Evolutionary conservation across 2,888 invertebrate genomes (phyloP), one percentile per base, ranked within the genome.

Genomic region (Charanyca ferruginea): DNA sequence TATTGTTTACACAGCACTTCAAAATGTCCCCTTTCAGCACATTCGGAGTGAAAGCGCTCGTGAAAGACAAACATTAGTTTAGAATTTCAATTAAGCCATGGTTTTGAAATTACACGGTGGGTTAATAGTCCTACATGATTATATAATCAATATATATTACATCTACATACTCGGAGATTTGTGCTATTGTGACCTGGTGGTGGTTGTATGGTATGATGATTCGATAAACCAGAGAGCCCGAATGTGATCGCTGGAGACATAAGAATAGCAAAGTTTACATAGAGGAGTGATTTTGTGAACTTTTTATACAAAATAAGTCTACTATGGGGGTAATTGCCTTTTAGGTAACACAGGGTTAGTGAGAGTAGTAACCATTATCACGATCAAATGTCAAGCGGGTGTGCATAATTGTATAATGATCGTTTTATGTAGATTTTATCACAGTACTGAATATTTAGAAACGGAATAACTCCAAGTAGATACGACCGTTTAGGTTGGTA

Each of bases 381-480:
- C 65, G 22, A 52, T 58, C 22, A 58, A 61, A 61, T 55, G 48
- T 51, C 54, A 74, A 58, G 7, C 25, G 66, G 28, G 54, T 73
- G 45, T 23, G 23, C 53, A 32, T 45, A 44, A 61, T 62, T 38
- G 61, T 49, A n/a, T 53, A 58, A 61, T 52, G 53, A 61, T 51
- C 48, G 38, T 66, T 77, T 62, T 59, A 73, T 73, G 66, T 59
- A 72, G 47, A 77, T 67, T 66, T 80, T 51, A 77, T 61, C 35
- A 25, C 49, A 53, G 35, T 18, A n/a, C 7, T 74, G 60, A 61
- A 66, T 77, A 61, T 42, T 41, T 42, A 59, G 20, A 47, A 54
- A 25, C n/a, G 41, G 60, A 53, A 35, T 55, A 35, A 49, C n/a
- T 25, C 42, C 42, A 52, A 48, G 38, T 44, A 38, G 22, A 22